phyloP scores from a whole-genome alignment of 2,113 vertebrate species.

The Oncorhynchus gorbuscha region DNA sequence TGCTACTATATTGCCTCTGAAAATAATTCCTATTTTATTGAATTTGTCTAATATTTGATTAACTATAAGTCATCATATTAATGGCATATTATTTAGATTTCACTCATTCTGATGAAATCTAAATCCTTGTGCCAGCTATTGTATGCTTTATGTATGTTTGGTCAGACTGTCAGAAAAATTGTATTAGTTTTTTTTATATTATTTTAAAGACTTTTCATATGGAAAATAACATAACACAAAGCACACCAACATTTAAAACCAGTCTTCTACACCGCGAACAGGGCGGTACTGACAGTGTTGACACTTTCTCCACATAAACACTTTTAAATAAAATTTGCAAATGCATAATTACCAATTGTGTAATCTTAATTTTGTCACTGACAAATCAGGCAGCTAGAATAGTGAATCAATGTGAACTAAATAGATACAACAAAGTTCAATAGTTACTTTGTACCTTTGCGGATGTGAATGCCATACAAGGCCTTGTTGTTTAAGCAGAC shows the following conservation, averaged over 20 bases:
- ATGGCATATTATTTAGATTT: constrained; percentile 8
- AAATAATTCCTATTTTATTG: constrained; percentile 5
- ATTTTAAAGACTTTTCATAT: constrained; percentile 32
- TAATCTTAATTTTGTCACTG: not conserved
- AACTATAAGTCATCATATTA: constrained; percentile 6
- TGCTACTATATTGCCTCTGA: constrained; percentile 6
- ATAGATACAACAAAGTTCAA: not conserved
- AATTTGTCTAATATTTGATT: constrained; percentile 28
- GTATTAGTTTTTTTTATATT: constrained; percentile 38
- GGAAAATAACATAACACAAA: constrained; percentile 29
- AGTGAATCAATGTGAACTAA: not conserved
- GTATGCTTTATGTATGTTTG: constrained; percentile 37
- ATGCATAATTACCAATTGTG: not conserved
- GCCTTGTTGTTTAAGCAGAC: too few relatives aligned
- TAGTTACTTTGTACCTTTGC: too few relatives aligned
- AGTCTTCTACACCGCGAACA: not conserved
- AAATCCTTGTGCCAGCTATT: constrained; percentile 46
- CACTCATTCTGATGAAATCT: constrained; percentile 16
- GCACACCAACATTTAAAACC: constrained; percentile 35
- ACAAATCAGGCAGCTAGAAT: not conserved
- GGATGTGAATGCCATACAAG: too few relatives aligned
- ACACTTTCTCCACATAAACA: constrained; percentile 2
- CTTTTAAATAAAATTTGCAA: constrained; percentile 6
- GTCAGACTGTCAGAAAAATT: constrained; percentile 37
- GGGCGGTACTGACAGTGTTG: not conserved